Base-by-base conservation (phyloP, 1,140 invertebrate species). In the Brachionus koreanus region DNA sequence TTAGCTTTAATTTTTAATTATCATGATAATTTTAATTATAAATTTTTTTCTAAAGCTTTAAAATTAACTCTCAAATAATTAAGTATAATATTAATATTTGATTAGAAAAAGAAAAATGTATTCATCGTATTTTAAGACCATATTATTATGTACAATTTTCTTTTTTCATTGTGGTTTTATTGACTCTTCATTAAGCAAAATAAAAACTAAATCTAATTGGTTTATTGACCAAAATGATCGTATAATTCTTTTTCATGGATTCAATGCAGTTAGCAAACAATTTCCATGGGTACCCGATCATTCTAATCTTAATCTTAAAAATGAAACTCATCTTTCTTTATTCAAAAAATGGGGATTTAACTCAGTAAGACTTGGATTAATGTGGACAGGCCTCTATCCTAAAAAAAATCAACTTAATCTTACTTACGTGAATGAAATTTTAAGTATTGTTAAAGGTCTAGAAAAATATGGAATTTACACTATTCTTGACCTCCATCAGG, bases 401-500 rank as follows among this genome's bases (percentile, higher is more conserved):
- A 13, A 57, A 23, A 35, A 81, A 42, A 75, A 67, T 16, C n/a
- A 63, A 33, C 74, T 82, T 12, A 86, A 86, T 67, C n/a, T 57
- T 10, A 84, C 85, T 5, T 86, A 86, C 49, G 52, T 86, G n/a
- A 39, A 75, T 12, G 82, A 83, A 23, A 43, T 86, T 75, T n/a
- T 67, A 19, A 61, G 65, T 12, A 85, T 86, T 43, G 83, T 86
- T 5, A 46, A 83, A 9, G 63, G 33, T 6, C 61, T 85, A 16
- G 84, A 65, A 52, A 65, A 83, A 33, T 52, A 83, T 46, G 85
- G 85, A 25, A 85, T 86, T 12, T 85, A 84, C 72, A 82, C 82
- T 23, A 83, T 86, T n/a, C 37, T 86, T 13, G 85, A 86, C 75
- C 83, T 86, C 82, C 85, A 86, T 37, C 85, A 86, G 83, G 85